Base-by-base conservation (phyloP, 2,888 invertebrate species). In the Dexiosoma caninum region DNA sequence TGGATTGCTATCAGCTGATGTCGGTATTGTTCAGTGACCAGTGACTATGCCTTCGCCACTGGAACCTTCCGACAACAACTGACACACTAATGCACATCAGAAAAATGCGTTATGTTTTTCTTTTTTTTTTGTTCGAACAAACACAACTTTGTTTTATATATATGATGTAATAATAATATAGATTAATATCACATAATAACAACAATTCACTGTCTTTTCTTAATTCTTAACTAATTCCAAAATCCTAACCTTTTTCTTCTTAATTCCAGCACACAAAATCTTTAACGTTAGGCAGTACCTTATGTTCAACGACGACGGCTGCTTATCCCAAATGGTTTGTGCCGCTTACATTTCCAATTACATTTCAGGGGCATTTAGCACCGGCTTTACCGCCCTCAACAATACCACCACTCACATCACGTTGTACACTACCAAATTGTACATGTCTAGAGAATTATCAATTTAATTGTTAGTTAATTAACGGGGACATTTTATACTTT, bases 381-480 rank as follows among this genome's bases (percentile, higher is more conserved):
- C 91, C 84, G 87, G 88, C 79, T 89, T 91, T 92, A 0, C 91
- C 89, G 76, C 59, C 81, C 8, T 90, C 84, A 88, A 90, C 84
- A 87, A 87, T 79, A 89, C 91, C 92, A 0, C 91, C 89, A 76
- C 44, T 69, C 1, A 40, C 62, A 4, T 35, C 72, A 37, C 92
- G 76, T 88, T 92, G 72, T 89, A 89, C 85, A 88, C 91, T 21
- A 90, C 92, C 62, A 89, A 91, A 90, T 75, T 90, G 90, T 84
- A 85, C 85, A 32, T 89, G 89, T 77, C 81, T 89, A 84, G 88
- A 88, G 42, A 86, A 85, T 80, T 89, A 88, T 82, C 89, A 88
- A 49, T 87, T 89, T 19, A 85, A 85, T 78, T 86, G 83, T 82
- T 27, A 27, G 6, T 27, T 5, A 27, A 27, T n/a, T n/a, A n/a